phyloP scores from a whole-genome alignment of 2,797 vertebrate genomes.

The Diplodus puntazzo region DNA sequence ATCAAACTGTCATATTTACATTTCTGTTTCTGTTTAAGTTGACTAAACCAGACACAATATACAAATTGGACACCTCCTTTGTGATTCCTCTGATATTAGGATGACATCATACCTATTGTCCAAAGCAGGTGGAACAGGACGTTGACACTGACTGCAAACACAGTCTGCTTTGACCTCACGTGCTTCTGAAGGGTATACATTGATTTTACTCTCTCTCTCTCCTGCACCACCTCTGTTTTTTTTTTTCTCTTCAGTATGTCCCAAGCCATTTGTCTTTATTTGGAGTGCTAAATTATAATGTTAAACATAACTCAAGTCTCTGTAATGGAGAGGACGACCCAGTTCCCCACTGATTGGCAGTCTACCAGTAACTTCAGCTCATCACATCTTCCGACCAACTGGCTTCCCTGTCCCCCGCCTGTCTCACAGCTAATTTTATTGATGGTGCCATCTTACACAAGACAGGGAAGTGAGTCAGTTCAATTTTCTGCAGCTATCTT shows the following conservation, averaged over 20 bases:
- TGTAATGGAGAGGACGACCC: constrained; percentile 61
- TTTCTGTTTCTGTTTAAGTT: background rate
- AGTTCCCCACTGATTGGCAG: constrained; percentile 67
- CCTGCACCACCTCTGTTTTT: background rate
- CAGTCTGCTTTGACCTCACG: constrained; percentile 6
- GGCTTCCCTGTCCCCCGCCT: constrained; percentile 45
- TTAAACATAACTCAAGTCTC: constrained; percentile 69
- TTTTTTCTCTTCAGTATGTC: background rate
- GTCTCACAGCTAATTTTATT: constrained; percentile 75
- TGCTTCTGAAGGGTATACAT: background rate
- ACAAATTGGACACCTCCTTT: background rate
- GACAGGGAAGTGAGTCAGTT: constrained; percentile 59
- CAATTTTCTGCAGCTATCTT: constrained; percentile 65
- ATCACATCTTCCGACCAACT: constrained; percentile 55
- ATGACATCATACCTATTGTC: background rate
- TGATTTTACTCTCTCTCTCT: background rate
- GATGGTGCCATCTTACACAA: constrained; percentile 63
- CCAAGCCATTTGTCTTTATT: constrained; percentile 61
- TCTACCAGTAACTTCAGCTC: constrained; percentile 57
- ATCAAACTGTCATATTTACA: background rate
- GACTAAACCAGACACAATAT: background rate
- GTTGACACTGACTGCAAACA: background rate
- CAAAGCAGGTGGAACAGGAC: background rate
- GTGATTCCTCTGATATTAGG: background rate
- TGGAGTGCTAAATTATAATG: constrained; percentile 59